Percentiles rank a stretch among this genome's conserved stretches.
Conservation (phyloP, 2,113 vertebrate species). For the Triplophysa tibetana region DNA sequence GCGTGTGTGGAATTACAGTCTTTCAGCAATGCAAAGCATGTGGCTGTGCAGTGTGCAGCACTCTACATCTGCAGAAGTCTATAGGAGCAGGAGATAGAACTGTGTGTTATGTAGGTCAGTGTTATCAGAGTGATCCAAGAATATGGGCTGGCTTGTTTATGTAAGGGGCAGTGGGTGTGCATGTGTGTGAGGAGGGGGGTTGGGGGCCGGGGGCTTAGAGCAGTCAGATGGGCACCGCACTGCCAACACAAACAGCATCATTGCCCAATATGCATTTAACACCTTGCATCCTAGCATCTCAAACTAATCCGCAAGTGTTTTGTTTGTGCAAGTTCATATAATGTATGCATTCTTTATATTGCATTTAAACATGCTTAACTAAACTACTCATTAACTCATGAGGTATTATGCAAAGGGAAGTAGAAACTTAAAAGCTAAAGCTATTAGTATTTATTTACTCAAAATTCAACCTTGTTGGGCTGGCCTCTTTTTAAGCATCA, state of each 20-base stretch:
- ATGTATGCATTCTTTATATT: not conserved
- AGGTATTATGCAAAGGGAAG: not conserved
- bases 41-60: constrained; percentile 22
- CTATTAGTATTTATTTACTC: not conserved
- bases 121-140: constrained; percentile 73
- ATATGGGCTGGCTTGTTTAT: constrained; percentile 71
- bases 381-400: not conserved
- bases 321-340: not conserved
- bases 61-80: constrained; percentile 53
- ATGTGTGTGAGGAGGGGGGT: constrained; percentile 43
- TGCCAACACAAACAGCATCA: constrained; percentile 59
- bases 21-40: constrained; percentile 40
- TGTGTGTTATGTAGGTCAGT: constrained; percentile 74
- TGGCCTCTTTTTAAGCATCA: constrained; percentile 28
- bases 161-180: constrained; percentile 46
- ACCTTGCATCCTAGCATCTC: constrained; percentile 56
- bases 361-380: not conserved
- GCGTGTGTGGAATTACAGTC: constrained; percentile 32
- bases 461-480: not conserved
- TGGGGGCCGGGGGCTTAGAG: constrained; percentile 57
- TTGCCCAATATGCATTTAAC: constrained; percentile 59
- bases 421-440: not conserved
- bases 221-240: constrained; percentile 70
- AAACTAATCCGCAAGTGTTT: not conserved
- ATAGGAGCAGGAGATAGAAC: constrained; percentile 55